Conservation (phyloP, 2,113 vertebrate genomes). For the Poeciliopsis retropinna region DNA sequence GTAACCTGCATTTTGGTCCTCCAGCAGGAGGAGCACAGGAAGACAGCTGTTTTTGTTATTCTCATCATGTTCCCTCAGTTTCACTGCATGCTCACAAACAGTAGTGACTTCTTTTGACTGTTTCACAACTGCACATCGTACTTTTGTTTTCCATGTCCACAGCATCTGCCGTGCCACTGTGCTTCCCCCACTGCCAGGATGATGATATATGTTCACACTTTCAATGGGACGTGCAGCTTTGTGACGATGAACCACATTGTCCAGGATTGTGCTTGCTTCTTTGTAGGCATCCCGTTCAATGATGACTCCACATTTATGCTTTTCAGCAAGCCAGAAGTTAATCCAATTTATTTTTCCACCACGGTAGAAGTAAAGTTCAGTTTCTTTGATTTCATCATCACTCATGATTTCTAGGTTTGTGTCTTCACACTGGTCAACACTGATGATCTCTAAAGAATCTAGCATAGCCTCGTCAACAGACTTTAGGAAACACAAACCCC, state of each 20-base stretch:
- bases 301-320: slow-evolving; percentile 59
- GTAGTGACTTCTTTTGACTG: slow-evolving; percentile 47
- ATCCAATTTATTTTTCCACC: slow-evolving; percentile 81
- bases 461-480: slow-evolving; percentile 66
- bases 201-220: slow-evolving; percentile 79
- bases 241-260: neutral
- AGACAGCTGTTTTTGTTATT: slow-evolving; percentile 58
- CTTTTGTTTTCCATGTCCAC: slow-evolving; percentile 67
- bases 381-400: slow-evolving; percentile 60
- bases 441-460: slow-evolving; percentile 79
- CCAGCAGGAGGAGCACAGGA: slow-evolving; percentile 77
- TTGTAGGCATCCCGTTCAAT: slow-evolving; percentile 75
- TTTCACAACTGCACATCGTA: slow-evolving; percentile 78
- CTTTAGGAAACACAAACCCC: slow-evolving; percentile 53
- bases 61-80: slow-evolving; percentile 73
- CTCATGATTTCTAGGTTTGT: slow-evolving; percentile 59
- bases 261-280: slow-evolving; percentile 55
- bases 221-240: slow-evolving; percentile 46
- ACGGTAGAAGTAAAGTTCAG: slow-evolving; percentile 77
- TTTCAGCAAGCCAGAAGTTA: slow-evolving; percentile 81
- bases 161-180: slow-evolving; percentile 80
- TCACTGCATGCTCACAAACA: slow-evolving; percentile 71
- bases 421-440: slow-evolving; percentile 72
- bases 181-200: slow-evolving; percentile 82
- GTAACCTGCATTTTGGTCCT: slow-evolving; percentile 76